Conservation (phyloP, 2,888 invertebrate genomes). For the Leptopilina drosophilae region DNA sequence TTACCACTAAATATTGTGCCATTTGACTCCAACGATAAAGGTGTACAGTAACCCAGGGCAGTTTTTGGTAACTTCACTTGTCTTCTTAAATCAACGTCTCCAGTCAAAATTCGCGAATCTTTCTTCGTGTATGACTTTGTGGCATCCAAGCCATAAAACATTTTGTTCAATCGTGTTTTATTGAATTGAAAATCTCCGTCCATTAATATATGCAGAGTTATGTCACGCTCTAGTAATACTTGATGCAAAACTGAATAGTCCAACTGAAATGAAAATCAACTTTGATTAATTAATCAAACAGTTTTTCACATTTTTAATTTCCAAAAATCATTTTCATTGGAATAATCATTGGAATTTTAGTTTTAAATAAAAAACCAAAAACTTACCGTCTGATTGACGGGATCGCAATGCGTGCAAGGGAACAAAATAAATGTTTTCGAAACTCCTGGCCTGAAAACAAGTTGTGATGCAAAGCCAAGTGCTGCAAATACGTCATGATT, state of each 20-base stretch:
- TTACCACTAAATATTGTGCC: slow-evolving; percentile 85
- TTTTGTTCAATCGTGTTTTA: slow-evolving; percentile 84
- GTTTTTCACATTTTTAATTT: too few species aligned
- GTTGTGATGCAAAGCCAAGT: slow-evolving; percentile 84
- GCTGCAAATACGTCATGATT: slow-evolving; percentile 87
- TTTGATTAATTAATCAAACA: background rate
- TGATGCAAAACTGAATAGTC: slow-evolving; percentile 91
- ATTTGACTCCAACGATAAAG: slow-evolving; percentile 90
- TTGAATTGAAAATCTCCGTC: slow-evolving; percentile 88
- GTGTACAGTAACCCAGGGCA: slow-evolving; percentile 87
- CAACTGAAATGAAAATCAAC: slow-evolving; percentile 78
- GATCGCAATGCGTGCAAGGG: slow-evolving; percentile 87
- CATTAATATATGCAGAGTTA: slow-evolving; percentile 90
- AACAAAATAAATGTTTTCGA: slow-evolving; percentile 89
- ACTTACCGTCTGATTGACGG: slow-evolving; percentile 83
- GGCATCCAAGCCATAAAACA: slow-evolving; percentile 89
- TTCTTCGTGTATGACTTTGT: slow-evolving; percentile 88
- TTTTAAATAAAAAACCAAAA: slow-evolving; percentile 41
- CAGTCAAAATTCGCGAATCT: slow-evolving; percentile 83
- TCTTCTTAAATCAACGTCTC: slow-evolving; percentile 85
- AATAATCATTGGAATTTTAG: background rate
- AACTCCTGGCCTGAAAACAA: slow-evolving; percentile 90
- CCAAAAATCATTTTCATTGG: too few species aligned
- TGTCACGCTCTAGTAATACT: slow-evolving; percentile 88
- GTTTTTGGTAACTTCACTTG: slow-evolving; percentile 88